These are phyloP conservation scores for Schlechtendalia chinensis DNA, from an alignment of 1,140 invertebrate species.

Conservation along the genomic window DNA sequence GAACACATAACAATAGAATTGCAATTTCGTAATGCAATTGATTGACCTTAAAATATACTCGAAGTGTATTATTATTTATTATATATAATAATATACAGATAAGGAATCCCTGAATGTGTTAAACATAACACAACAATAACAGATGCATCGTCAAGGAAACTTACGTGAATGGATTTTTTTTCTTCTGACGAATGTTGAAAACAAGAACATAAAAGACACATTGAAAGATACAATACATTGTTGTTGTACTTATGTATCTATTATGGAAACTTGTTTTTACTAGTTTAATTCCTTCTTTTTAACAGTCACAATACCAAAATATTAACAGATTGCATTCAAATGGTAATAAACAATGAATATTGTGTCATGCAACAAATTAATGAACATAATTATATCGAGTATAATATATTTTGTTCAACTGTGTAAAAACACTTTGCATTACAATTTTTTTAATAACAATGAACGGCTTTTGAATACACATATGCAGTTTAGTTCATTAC, in stretches of 20 bases:
- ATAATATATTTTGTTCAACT: slow-evolving; percentile 22
- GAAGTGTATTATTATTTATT: slow-evolving; percentile 2
- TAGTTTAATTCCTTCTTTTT: slow-evolving; percentile 26
- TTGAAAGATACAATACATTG: slow-evolving; percentile 14
- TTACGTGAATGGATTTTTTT: slow-evolving; percentile 46
- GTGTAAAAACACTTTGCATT: slow-evolving; percentile 11
- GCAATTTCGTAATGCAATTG: slow-evolving; percentile 26
- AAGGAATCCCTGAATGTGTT: slow-evolving; percentile 46
- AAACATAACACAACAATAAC: slow-evolving; percentile 46
- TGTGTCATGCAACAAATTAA: slow-evolving; percentile 25
- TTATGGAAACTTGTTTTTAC: slow-evolving; percentile 39
- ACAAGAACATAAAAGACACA: slow-evolving; percentile 34
- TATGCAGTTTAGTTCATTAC: not conserved
- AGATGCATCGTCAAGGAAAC: slow-evolving; percentile 47
- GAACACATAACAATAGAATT: slow-evolving; percentile 27
- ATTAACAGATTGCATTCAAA: slow-evolving; percentile 34
- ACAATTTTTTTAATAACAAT: slow-evolving; percentile 14
- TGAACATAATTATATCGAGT: slow-evolving; percentile 27
- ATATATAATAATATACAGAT: slow-evolving; percentile 19
- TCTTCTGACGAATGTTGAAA: slow-evolving; percentile 36
- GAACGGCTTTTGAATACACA: not conserved
- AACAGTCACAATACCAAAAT: slow-evolving; percentile 15
- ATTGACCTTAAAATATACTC: slow-evolving; percentile 43
- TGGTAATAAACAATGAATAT: slow-evolving; percentile 24
- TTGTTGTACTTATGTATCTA: slow-evolving; percentile 4